These are phyloP conservation scores for Steatornis caripensis DNA, from an alignment of 2,113 vertebrate species.

Conservation along the genomic window DNA sequence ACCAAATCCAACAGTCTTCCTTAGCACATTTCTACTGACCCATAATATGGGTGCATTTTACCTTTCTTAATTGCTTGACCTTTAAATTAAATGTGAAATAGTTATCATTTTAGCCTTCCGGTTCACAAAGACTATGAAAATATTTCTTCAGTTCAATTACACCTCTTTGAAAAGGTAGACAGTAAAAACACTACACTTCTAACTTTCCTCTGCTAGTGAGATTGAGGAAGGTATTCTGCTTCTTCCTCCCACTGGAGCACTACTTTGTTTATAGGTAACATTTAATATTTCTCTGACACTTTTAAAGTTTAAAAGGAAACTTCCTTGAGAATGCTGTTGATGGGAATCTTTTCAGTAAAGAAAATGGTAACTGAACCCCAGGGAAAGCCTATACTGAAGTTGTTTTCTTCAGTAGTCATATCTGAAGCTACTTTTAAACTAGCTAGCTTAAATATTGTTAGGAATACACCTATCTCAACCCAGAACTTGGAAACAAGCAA, in stretches of 20 bases:
- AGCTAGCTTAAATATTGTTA: background rate
- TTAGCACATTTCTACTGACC: background rate
- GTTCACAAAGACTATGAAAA: background rate
- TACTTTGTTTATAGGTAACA: background rate
- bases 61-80: background rate
- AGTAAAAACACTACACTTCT: background rate
- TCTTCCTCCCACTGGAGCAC: background rate
- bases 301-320: background rate
- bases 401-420: background rate
- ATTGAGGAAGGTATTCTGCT: background rate
- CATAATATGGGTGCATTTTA: background rate
- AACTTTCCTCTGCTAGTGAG: background rate
- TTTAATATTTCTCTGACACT: background rate
- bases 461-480: background rate
- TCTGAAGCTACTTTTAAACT: background rate
- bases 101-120: background rate
- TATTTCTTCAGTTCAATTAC: background rate
- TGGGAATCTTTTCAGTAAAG: background rate
- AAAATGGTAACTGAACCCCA: background rate
- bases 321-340: background rate
- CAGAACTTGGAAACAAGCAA: background rate
- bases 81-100: conserved; percentile 12
- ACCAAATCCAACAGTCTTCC: background rate
- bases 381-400: background rate
- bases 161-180: background rate